A percentile compares a stretch with the other conserved stretches of the same genome.
Evolutionary conservation across 1,140 invertebrate genomes (phyloP).

Genomic region (Asbolus verrucosus): DNA sequence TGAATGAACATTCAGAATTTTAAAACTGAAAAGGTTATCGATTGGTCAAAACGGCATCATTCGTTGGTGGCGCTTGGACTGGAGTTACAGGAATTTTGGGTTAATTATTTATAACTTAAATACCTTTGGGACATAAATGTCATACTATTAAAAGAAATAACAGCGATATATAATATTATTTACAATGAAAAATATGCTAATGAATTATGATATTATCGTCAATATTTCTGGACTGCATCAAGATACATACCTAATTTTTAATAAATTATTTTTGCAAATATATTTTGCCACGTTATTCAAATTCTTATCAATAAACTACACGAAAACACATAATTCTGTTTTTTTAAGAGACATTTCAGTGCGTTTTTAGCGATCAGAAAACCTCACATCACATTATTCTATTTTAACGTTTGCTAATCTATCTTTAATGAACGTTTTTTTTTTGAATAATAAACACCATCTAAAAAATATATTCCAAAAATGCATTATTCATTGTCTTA

Average conservation of each 20-base stretch:
- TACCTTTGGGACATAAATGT: conserved; percentile 36
- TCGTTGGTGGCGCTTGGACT: conserved; percentile 3
- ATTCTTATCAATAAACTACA: conserved; percentile 38
- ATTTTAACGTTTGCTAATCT: no score
- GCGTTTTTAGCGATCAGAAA: not conserved
- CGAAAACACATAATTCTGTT: conserved; percentile 28
- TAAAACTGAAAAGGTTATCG: no score
- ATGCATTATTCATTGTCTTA: no score
- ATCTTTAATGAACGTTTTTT: no score
- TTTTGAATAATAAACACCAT: no score
- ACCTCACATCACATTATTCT: no score
- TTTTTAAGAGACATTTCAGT: not conserved
- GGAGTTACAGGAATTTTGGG: conserved; percentile 16
- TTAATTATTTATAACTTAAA: conserved; percentile 32
- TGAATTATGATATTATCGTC: conserved; percentile 22
- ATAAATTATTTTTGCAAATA: conserved; percentile 40
- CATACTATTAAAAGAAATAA: conserved; percentile 29
- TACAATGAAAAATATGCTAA: conserved; percentile 39
- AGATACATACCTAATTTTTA: conserved; percentile 38
- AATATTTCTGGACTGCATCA: conserved; percentile 34
- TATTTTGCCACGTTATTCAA: conserved; percentile 35
- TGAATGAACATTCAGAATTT: no score
- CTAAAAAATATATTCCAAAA: no score
- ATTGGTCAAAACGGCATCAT: conserved; percentile 25
- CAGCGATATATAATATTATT: conserved; percentile 34